Evolutionary conservation across 2,797 vertebrate genomes (phyloP).

Genomic region (Denticeps clupeoides): DNA sequence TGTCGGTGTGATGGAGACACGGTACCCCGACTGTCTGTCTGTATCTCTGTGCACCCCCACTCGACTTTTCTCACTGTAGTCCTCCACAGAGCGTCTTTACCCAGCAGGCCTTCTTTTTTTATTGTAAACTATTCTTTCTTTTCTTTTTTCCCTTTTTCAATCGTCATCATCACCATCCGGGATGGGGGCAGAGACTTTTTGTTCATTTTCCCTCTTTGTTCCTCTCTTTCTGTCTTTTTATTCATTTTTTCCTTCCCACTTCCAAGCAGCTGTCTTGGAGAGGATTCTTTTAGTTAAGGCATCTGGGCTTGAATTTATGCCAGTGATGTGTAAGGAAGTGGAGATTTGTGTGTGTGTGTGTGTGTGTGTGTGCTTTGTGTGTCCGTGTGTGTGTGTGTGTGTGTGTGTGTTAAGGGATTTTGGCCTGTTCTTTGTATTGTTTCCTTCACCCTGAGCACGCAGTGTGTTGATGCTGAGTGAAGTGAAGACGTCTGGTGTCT

Average conservation of each 20-base stretch:
- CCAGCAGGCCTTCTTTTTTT: slow-evolving; percentile 22
- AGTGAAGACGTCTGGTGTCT: slow-evolving; percentile 1
- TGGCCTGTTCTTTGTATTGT: slow-evolving; percentile 1
- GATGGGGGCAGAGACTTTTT: too few species aligned
- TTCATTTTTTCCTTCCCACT: background rate
- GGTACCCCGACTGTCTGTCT: too few species aligned
- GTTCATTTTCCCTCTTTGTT: too few species aligned
- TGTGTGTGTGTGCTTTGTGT: slow-evolving; percentile 15
- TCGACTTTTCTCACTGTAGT: too few species aligned
- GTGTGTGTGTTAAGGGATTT: slow-evolving; percentile 1
- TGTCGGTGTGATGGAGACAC: too few species aligned
- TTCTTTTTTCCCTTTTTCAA: slow-evolving; percentile 20
- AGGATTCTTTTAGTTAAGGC: slow-evolving; percentile 36
- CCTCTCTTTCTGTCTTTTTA: too few species aligned
- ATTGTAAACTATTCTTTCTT: slow-evolving; percentile 30
- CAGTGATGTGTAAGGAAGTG: slow-evolving; percentile 31
- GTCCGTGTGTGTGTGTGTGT: slow-evolving; percentile 5
- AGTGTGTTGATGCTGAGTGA: background rate
- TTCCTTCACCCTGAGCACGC: too few species aligned
- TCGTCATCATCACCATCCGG: slow-evolving; percentile 36
- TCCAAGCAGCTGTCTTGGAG: slow-evolving; percentile 43
- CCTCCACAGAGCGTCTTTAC: slow-evolving; percentile 17
- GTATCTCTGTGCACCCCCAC: too few species aligned
- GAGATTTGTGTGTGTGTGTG: slow-evolving; percentile 5
- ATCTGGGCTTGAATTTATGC: slow-evolving; percentile 35